Evolutionary conservation across 2,797 vertebrate species (phyloP).

Genomic region (Zalophus californianus): DNA sequence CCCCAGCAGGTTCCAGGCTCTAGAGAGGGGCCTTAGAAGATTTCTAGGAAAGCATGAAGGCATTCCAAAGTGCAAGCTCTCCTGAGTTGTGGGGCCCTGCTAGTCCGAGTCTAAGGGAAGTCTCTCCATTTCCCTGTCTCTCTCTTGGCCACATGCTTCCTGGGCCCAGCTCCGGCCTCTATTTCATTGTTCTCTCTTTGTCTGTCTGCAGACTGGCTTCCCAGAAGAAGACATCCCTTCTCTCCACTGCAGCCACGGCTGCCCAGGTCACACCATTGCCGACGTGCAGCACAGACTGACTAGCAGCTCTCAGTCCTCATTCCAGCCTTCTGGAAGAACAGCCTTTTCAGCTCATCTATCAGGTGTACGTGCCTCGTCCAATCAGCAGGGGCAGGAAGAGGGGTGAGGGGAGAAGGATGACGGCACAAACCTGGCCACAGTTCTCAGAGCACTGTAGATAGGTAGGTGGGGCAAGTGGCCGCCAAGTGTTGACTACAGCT

Average conservation of each 20-base stretch:
- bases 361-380: neutral
- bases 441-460: neutral
- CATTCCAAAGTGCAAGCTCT: neutral
- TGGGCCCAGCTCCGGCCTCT: neutral
- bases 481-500: neutral
- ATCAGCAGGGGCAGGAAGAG: neutral
- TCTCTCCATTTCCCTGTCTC: neutral
- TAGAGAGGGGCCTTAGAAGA: neutral
- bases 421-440: too few relatives aligned
- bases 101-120: neutral
- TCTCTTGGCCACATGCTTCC: neutral
- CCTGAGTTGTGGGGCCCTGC: neutral
- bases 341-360: neutral
- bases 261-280: neutral
- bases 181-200: neutral
- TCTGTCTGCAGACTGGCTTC: neutral
- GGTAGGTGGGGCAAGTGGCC: neutral
- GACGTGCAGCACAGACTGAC: neutral
- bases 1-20: neutral
- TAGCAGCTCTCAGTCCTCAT: neutral
- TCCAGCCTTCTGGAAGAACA: neutral
- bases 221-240: neutral
- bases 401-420: neutral
- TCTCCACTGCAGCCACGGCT: neutral
- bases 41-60: neutral